Evolutionary conservation across 2,113 vertebrate genomes (phyloP), one percentile per base, ranked within the genome.

Genomic region (Tinamus guttatus): DNA sequence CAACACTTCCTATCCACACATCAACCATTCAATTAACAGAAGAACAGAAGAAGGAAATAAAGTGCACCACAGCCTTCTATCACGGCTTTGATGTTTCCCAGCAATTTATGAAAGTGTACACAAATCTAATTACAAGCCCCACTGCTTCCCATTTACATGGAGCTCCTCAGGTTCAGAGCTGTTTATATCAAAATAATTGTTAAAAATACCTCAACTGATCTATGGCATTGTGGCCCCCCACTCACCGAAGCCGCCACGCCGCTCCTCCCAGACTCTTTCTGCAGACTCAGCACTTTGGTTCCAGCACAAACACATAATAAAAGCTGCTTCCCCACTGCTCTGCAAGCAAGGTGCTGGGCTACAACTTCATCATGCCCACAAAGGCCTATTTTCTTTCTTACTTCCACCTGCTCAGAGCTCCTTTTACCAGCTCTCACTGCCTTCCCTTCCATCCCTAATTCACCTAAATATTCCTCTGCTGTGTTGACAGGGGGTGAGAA

Each of bases 21-120:
- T 97, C 97, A 97, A 97, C 97, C 96, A 96, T 97, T 98, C 97
- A 98, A 98, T 98, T 98, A 98, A 97, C 96, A 97, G 97, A 97
- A 96, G 95, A 97, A 97, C 96, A 96, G 96, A 97, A 97, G 97
- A 97, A 97, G 96, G 95, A 97, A 97, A 97, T 95, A 97, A 97
- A 96, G 97, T 97, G 94, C 93, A 93, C 95, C 95, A 94, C 94
- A 94, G 93, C 94, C 96, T 97, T 97, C 97, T 97, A 97, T 96
- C 97, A 95, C 4, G 7, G 96, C 96, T 97, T 96, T 97, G 97
- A 97, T 98, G 97, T 97, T 97, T 97, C 96, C 94, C 95, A 91
- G 97, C 97, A 97, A 97, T 98, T 97, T 98, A 98, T 97, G 97
- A 97, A 97, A 98, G 96, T 98, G 96, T 98, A 97, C 97, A 98